phyloP scores from a whole-genome alignment of 1,140 invertebrate genomes.

The Temnothorax longispinosus region DNA sequence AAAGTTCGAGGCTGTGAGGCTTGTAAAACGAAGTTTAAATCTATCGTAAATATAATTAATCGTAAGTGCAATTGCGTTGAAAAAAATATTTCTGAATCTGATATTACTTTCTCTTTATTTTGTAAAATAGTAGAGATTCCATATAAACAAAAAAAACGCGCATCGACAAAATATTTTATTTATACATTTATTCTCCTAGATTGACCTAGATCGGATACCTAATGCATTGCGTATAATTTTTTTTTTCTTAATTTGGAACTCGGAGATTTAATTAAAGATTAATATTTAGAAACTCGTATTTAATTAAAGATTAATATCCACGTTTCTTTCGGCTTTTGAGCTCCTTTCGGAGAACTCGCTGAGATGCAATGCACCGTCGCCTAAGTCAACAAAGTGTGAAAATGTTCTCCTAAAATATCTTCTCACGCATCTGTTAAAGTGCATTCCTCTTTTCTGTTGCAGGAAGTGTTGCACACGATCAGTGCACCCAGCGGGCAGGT shows the following conservation, averaged over 20 bases:
- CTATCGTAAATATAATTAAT: neutral
- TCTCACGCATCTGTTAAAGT: constrained; percentile 21
- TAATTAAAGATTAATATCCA: neutral
- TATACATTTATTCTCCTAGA: neutral
- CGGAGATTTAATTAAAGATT: constrained; percentile 1
- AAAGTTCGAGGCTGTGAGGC: neutral
- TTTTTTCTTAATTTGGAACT: neutral
- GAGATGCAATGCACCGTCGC: neutral
- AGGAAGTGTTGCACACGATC: constrained; percentile 99
- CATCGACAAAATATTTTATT: neutral
- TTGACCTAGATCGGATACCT: neutral
- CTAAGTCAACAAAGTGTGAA: constrained; percentile 39
- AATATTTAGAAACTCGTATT: neutral
- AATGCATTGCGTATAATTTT: no score
- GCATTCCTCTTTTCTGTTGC: constrained; percentile 87
- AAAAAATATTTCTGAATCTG: neutral
- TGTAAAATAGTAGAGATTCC: neutral
- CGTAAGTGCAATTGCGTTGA: neutral
- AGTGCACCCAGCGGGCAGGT: constrained; percentile 97
- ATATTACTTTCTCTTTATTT: neutral
- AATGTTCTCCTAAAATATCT: constrained; percentile 30
- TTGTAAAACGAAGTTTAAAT: neutral
- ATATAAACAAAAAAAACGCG: neutral
- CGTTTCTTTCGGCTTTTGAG: no score
- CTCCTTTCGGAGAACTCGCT: neutral